Evolutionary conservation across 2,113 vertebrate genomes (phyloP), one percentile per base, ranked within the genome.

Genomic region (Sphaerodactylus townsendi): DNA sequence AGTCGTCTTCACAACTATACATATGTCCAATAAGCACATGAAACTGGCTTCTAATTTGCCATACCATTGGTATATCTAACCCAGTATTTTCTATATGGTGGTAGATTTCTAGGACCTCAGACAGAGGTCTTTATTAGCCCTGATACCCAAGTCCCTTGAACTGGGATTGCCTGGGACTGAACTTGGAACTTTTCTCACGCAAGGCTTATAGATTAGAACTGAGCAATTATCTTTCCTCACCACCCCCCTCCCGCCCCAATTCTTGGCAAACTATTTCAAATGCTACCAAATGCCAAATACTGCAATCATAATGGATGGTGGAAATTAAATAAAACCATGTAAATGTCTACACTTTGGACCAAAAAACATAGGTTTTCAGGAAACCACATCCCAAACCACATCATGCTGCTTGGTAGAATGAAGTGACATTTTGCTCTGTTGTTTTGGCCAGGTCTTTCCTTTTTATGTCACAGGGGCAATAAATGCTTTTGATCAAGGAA

Each of bases 401-500:
- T 28, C 59, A 48, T 82, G 39, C 39, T 65, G 21, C 35, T 7
- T 74, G n/a, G 62, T 75, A 48, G 59, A 75, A 83, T 10, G 19
- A n/a, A 50, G 4, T 66, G 62, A 66, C 35, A 76, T 66, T 39
- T 71, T 66, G 35, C 17, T 37, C 69, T 39, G 50, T 46, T 33
- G 3, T 64, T 35, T 48, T 56, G n/a, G 3, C 56, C 39, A 48
- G 30, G 28, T 33, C 17, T 62, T n/a, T 4, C 64, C 37, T 81
- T 53, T 88, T 56, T 83, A 39, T 88, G 86, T 79, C 74, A 25
- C 23, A 7, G 33, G 44, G 37, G 73, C 30, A 70, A 69, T 21
- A 41, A 41, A 81, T 44, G 53, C 39, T 35, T 35, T 44, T 37
- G 37, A 0, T 59, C 75, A 82, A 65, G 62, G 66, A 87, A 90